A percentile compares a stretch with the other conserved stretches of the same genome.
These are phyloP conservation scores for Tragelaphus scriptus DNA, from an alignment of 2,113 vertebrate genomes.

Conservation along the genomic window DNA sequence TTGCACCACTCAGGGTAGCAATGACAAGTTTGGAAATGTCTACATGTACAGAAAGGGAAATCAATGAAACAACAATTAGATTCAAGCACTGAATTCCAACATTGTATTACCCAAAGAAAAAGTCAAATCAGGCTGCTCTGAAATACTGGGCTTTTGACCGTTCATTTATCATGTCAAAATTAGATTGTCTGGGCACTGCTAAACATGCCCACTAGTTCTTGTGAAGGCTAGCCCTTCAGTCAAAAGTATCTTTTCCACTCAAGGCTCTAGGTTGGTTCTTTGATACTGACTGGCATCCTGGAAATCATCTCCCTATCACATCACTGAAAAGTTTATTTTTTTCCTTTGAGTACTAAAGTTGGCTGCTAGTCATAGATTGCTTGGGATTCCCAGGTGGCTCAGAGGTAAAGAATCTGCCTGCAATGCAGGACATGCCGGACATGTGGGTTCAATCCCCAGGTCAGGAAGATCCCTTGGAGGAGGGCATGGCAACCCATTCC, in stretches of 20 bases:
- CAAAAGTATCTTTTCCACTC: neutral
- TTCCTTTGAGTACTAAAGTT: neutral
- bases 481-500: neutral
- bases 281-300: neutral
- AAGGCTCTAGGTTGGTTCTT: neutral
- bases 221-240: neutral
- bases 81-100: neutral
- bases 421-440: neutral
- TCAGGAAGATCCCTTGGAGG: neutral
- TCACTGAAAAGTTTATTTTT: neutral
- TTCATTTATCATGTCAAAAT: neutral
- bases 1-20: neutral
- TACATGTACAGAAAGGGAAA: neutral
- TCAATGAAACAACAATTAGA: neutral
- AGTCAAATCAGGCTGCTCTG: neutral
- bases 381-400: neutral
- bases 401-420: neutral
- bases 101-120: neutral
- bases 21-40: neutral
- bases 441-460: rapidly evolving
- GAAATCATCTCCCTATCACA: neutral
- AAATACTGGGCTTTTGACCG: neutral
- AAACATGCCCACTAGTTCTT: neutral
- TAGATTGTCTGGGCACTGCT: neutral
- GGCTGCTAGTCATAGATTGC: neutral